Evolutionary conservation across 2,113 vertebrate species (phyloP).

Genomic region (Anolis carolinensis): DNA sequence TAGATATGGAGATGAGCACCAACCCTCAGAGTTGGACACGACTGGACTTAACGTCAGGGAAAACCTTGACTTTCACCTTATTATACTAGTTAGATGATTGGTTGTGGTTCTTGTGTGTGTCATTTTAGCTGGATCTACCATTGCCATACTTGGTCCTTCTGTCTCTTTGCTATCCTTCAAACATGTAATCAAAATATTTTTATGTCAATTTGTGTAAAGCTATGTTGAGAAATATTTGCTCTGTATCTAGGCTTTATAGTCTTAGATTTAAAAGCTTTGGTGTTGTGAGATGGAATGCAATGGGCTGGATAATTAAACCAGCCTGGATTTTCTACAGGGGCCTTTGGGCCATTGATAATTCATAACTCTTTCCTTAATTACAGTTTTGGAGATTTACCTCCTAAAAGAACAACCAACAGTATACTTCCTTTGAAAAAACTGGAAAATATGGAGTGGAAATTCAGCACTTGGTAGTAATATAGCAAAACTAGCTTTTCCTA

Average conservation of each 20-base stretch:
- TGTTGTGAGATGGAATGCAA: slow-evolving; percentile 9
- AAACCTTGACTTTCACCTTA: no score
- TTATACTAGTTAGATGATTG: not conserved
- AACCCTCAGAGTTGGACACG: no score
- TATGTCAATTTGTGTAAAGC: not conserved
- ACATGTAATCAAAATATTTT: not conserved
- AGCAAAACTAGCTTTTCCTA: slow-evolving; percentile 5
- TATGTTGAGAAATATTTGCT: slow-evolving; percentile 21
- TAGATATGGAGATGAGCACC: no score
- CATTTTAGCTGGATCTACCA: not conserved
- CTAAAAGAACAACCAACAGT: not conserved
- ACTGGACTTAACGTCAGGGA: no score
- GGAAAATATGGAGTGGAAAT: slow-evolving; percentile 14
- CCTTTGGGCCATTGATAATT: slow-evolving; percentile 13
- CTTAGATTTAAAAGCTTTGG: slow-evolving; percentile 22
- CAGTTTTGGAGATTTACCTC: slow-evolving; percentile 17
- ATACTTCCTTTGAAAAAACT: not conserved
- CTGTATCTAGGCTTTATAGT: not conserved
- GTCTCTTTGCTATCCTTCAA: not conserved
- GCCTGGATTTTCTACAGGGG: slow-evolving; percentile 14
- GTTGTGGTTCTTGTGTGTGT: no score
- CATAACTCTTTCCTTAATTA: slow-evolving; percentile 25
- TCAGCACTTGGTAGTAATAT: not conserved
- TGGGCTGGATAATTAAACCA: slow-evolving; percentile 26
- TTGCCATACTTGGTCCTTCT: not conserved